Evolutionary conservation across 2,113 vertebrate species (phyloP).

Genomic region (Macrotus californicus): DNA sequence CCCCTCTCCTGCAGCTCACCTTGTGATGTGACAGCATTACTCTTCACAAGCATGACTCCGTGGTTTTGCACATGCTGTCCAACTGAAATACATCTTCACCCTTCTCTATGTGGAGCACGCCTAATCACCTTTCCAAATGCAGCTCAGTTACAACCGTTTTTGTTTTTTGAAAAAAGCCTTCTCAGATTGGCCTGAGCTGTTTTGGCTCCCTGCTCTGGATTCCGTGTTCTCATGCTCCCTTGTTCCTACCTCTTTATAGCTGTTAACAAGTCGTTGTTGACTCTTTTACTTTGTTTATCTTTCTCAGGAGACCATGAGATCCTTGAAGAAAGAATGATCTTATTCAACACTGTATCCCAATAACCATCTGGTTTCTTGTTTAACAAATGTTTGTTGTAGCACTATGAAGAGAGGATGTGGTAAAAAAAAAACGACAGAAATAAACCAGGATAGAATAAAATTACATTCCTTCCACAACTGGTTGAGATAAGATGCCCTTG

Average conservation of each 20-base stretch:
- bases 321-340: background rate
- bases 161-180: background rate
- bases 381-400: background rate
- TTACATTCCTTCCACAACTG: background rate
- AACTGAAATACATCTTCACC: background rate
- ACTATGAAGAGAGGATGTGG: background rate
- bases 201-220: background rate
- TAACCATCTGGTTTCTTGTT: background rate
- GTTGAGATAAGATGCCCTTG: background rate
- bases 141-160: background rate
- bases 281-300: background rate
- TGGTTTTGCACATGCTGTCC: background rate
- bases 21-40: background rate
- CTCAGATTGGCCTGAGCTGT: background rate
- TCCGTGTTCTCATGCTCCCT: fast-evolving
- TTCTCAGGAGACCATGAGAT: background rate
- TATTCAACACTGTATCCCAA: background rate
- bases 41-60: background rate
- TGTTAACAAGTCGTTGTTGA: background rate
- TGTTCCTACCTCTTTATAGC: background rate
- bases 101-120: background rate
- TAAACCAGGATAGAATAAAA: background rate
- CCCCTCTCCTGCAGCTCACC: background rate
- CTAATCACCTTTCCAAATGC: background rate
- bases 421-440: background rate